phyloP scores from a whole-genome alignment of 2,113 vertebrate species.

The Aramus guarauna region DNA sequence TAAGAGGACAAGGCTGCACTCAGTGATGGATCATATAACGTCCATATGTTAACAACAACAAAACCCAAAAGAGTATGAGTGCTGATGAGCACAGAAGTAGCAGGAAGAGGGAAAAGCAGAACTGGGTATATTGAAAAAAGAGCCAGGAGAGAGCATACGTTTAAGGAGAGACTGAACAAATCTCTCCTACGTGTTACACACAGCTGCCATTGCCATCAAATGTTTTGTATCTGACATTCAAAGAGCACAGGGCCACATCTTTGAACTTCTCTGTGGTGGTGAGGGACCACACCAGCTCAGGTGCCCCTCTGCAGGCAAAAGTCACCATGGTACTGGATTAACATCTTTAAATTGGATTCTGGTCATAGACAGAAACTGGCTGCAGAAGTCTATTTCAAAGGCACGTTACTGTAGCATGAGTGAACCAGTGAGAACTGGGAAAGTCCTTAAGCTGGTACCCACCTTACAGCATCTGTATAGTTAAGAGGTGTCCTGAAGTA shows the following conservation, averaged over 20 bases:
- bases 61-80: not conserved
- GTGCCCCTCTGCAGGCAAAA: not conserved
- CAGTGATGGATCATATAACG: not conserved
- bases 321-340: not conserved
- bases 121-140: not conserved
- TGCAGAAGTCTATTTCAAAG: not conserved
- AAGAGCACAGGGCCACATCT: not conserved
- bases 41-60: not conserved
- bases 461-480: not conserved
- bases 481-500: not conserved
- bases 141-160: not conserved
- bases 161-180: not conserved
- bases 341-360: not conserved
- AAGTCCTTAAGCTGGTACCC: not conserved
- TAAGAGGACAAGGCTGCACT: not conserved
- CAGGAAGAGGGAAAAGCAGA: not conserved
- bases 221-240: not conserved
- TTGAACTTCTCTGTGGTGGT: not conserved
- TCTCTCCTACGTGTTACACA: not conserved
- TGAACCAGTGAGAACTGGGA: not conserved
- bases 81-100: not conserved
- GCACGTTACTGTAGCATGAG: not conserved
- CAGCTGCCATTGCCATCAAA: not conserved
- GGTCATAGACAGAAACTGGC: not conserved
- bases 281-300: not conserved